These are phyloP conservation scores for Zaprionus taronus DNA, from an alignment of 1,140 invertebrate species.

Conservation along the genomic window DNA sequence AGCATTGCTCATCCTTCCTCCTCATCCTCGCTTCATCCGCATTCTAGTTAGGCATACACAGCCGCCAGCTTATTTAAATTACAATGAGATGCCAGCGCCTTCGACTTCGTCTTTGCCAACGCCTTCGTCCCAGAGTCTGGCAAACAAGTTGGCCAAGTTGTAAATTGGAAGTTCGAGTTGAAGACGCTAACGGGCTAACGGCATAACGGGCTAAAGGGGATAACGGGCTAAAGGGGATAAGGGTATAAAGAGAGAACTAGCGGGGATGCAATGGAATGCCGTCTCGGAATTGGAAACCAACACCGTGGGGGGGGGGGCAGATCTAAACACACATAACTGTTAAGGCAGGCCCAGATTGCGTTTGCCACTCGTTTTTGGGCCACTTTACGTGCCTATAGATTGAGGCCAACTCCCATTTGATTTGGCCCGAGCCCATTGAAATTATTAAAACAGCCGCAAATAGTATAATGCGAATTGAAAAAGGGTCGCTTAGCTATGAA, in stretches of 20 bases:
- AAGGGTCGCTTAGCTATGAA: not conserved
- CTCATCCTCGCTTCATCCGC: not conserved
- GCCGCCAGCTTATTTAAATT: conserved; percentile 74
- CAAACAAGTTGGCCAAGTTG: conserved; percentile 79
- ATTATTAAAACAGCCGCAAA: conserved; percentile 42
- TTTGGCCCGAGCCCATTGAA: conserved; percentile 21
- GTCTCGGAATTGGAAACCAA: not conserved
- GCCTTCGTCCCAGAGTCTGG: conserved; percentile 40
- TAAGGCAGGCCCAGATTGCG: conserved; percentile 62
- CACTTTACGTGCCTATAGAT: conserved; percentile 75
- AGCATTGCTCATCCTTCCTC: conserved; percentile 20
- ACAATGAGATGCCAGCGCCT: conserved; percentile 62
- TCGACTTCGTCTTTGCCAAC: conserved; percentile 18
- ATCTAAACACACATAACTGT: conserved; percentile 30
- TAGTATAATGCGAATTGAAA: conserved; percentile 21
- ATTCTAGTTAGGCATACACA: conserved; percentile 14
- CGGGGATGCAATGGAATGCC: not conserved
- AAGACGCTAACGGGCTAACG: conserved; percentile 11
- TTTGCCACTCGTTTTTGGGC: conserved; percentile 54
- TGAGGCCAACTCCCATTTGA: conserved; percentile 74
- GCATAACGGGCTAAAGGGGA: not conserved
- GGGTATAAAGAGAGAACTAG: not conserved
- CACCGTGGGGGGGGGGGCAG: conserved; percentile 12
- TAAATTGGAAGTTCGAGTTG: conserved; percentile 74
- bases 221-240: not conserved